These are phyloP conservation scores for Pelecanoides urinatrix DNA, from an alignment of 2,113 vertebrate species.

Conservation along the genomic window DNA sequence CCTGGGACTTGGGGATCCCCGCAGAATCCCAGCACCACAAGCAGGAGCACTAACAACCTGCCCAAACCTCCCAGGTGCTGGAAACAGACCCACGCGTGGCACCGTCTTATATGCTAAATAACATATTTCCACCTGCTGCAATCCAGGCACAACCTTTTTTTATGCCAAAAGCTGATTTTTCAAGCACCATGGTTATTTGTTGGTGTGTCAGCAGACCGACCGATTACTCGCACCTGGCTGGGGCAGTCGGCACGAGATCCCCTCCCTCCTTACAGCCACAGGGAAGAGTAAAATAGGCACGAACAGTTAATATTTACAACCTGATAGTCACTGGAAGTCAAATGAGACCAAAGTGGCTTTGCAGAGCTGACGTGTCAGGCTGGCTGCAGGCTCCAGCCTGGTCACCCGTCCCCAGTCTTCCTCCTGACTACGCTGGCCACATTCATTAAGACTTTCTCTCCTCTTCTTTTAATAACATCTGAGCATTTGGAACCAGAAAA, in stretches of 20 bases:
- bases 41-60: background rate
- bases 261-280: background rate
- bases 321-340: background rate
- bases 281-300: background rate
- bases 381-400: background rate
- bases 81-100: background rate
- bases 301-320: background rate
- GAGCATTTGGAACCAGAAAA: background rate
- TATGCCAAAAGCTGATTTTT: background rate
- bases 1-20: background rate
- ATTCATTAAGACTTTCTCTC: background rate
- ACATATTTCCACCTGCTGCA: background rate
- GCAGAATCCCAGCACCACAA: background rate
- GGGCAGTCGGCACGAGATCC: fast-evolving
- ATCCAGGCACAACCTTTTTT: background rate
- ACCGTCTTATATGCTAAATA: background rate
- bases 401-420: fast-evolving
- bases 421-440: background rate
- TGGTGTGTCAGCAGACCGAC: background rate
- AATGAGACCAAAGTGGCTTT: background rate
- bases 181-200: fast-evolving
- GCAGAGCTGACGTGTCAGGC: background rate
- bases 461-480: background rate
- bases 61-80: background rate
- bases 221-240: fast-evolving